phyloP scores from a whole-genome alignment of 2,113 vertebrate species.

The Lophura nycthemera region DNA sequence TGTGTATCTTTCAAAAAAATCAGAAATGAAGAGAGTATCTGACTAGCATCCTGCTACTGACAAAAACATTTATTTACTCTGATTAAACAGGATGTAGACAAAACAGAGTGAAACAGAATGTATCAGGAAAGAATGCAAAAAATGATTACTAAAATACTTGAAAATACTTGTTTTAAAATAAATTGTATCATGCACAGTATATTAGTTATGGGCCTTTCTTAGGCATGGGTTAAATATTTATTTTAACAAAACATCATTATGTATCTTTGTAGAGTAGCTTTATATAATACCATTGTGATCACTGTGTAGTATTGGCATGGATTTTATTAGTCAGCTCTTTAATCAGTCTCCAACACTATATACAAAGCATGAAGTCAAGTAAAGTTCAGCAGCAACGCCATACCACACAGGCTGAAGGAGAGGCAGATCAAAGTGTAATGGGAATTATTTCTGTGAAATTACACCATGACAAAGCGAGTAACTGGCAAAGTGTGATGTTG shows the following conservation, averaged over 20 bases:
- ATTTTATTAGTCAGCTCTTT: conserved; percentile 2
- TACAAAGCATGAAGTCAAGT: conserved; percentile 18
- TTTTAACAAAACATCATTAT: not conserved
- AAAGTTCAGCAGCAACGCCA: conserved; percentile 8
- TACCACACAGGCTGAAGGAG: conserved; percentile 46
- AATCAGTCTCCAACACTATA: not conserved
- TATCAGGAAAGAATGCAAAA: not conserved
- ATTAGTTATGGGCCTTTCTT: not conserved
- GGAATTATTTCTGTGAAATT: conserved; percentile 48
- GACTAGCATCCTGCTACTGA: not conserved
- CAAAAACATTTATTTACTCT: not conserved
- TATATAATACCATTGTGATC: not conserved
- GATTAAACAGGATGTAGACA: not conserved
- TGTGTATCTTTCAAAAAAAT: not conserved
- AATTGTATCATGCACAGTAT: not conserved
- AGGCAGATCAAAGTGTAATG: conserved; percentile 50
- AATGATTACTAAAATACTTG: not conserved
- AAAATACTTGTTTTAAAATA: conserved; percentile 5
- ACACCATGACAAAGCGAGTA: conserved; percentile 34
- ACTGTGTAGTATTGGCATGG: not conserved
- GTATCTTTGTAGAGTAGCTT: not conserved
- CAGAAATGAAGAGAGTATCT: not conserved
- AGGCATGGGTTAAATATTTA: not conserved
- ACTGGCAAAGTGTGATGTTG: conserved; percentile 11
- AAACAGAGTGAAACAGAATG: not conserved